Evolutionary conservation across 2,888 invertebrate species (phyloP).

Genomic region (Drosophila koepferae): DNA sequence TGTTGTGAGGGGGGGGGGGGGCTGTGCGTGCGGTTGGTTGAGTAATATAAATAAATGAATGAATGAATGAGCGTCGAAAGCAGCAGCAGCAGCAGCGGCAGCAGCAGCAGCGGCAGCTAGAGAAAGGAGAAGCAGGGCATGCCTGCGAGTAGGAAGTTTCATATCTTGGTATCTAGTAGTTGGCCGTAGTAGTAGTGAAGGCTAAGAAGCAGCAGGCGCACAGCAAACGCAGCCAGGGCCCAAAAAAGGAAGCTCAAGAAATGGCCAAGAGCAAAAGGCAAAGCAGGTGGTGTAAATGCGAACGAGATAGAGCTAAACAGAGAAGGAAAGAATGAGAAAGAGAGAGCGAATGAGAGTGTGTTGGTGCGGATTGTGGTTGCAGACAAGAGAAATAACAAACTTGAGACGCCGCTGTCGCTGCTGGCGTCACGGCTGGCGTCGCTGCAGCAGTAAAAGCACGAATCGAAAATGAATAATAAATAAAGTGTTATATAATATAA

Average conservation of each 20-base stretch:
- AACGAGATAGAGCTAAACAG: not conserved
- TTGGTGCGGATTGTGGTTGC: constrained; percentile 63
- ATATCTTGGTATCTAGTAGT: constrained; percentile 35
- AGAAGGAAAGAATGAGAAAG: not conserved
- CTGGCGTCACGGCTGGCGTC: constrained; percentile 18
- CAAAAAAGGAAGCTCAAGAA: constrained; percentile 29
- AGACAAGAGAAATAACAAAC: constrained; percentile 80
- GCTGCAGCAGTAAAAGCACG: constrained; percentile 74
- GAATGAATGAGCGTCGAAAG: constrained; percentile 64
- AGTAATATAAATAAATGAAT: constrained; percentile 78
- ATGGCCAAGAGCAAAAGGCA: constrained; percentile 39
- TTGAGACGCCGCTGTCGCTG: constrained; percentile 62
- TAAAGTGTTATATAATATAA: constrained; percentile 83
- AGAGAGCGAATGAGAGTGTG: not conserved
- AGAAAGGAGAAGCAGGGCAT: not conserved
- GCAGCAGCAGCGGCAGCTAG: too few species aligned
- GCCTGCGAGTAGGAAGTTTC: not conserved
- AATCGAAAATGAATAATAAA: constrained; percentile 84
- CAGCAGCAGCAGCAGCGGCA: constrained; percentile 7
- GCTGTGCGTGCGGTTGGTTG: constrained; percentile 70
- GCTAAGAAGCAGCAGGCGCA: constrained; percentile 62
- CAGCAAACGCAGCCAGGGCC: constrained; percentile 49
- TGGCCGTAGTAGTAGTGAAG: constrained; percentile 70
- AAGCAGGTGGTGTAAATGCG: constrained; percentile 42
- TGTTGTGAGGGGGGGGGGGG: constrained; percentile 24